phyloP scores from a whole-genome alignment of 2,113 vertebrate species.

The Nesogale talazaci region DNA sequence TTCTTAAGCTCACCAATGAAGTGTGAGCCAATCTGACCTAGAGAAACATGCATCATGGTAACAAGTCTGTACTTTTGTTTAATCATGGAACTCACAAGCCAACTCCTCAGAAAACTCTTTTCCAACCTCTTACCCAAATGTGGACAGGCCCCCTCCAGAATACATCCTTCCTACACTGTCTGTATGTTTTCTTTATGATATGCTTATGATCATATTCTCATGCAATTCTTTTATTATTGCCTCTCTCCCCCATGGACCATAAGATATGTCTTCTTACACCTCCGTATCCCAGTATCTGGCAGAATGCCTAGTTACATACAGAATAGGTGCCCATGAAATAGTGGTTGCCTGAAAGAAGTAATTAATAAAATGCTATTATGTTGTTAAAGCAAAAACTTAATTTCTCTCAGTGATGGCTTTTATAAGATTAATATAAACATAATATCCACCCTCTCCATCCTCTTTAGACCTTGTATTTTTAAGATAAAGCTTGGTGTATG shows the following conservation, averaged over 20 bases:
- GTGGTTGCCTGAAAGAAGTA: neutral
- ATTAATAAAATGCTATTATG: neutral
- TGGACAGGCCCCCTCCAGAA: neutral
- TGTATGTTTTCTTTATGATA: neutral
- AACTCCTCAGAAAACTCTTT: neutral
- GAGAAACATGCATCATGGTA: neutral
- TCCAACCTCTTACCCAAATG: neutral
- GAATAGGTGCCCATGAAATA: neutral
- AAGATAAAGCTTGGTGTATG: neutral
- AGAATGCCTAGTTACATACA: too few relatives aligned
- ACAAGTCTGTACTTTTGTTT: neutral
- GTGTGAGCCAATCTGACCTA: neutral
- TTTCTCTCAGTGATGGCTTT: neutral
- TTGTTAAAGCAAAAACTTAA: neutral
- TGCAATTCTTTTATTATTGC: neutral
- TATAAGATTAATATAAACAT: constrained; percentile 23
- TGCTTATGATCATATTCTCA: neutral
- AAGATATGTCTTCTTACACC: neutral
- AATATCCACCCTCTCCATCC: neutral
- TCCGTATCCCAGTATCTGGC: neutral
- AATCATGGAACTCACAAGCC: neutral
- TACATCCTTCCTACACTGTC: neutral
- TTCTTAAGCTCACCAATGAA: neutral
- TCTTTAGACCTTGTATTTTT: too few relatives aligned
- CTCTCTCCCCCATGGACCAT: neutral